phyloP scores from a whole-genome alignment of 2,888 invertebrate genomes.

The Cantharis flavilabris region DNA sequence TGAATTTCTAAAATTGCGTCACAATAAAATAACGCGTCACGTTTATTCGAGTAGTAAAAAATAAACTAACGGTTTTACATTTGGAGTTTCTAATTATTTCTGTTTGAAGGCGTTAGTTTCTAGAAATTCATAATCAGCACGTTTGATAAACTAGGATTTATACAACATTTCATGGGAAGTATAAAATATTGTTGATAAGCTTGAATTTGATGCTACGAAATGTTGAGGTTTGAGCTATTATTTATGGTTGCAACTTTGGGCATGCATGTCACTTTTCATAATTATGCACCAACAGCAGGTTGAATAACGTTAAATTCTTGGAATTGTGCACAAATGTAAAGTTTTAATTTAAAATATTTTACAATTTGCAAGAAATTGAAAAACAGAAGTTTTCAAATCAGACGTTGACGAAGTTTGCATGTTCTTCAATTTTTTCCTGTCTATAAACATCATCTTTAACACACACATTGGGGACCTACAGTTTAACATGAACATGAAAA shows the following conservation, averaged over 20 bases:
- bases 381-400: neutral
- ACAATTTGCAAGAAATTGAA: neutral
- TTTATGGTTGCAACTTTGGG: conserved; percentile 21
- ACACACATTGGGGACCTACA: neutral
- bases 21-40: neutral
- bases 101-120: conserved; percentile 21
- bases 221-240: conserved; percentile 1
- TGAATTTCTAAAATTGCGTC: neutral
- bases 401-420: neutral
- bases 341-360: neutral
- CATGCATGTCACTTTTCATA: conserved; percentile 5
- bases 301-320: neutral
- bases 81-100: conserved; percentile 4
- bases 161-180: conserved; percentile 10
- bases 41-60: neutral
- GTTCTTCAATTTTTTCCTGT: no score
- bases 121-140: conserved; percentile 18
- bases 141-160: conserved; percentile 4
- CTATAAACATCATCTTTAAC: no score
- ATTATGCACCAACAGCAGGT: conserved; percentile 7
- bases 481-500: no score
- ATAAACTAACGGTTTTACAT: neutral
- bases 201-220: conserved; percentile 26
- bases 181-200: conserved; percentile 23
- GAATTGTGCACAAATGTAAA: neutral